Evolutionary conservation across 2,888 invertebrate genomes (phyloP).

Genomic region (Caenorhabditis parvicauda): DNA sequence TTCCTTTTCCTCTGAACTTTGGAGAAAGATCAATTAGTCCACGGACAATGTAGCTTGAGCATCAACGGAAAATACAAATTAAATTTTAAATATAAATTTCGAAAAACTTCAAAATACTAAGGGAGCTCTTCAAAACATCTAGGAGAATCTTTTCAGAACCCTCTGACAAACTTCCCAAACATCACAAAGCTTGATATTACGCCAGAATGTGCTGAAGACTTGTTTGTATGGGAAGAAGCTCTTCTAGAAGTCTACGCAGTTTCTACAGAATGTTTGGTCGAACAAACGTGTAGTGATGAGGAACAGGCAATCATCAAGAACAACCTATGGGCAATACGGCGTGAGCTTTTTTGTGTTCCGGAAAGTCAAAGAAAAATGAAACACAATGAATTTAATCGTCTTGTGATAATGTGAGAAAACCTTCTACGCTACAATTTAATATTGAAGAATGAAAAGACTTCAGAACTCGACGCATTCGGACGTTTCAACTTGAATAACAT

Average conservation of each 20-base stretch:
- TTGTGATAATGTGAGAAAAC: background rate
- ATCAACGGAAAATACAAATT: too few species aligned
- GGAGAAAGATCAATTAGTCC: too few species aligned
- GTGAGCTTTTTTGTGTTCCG: background rate
- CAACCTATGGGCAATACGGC: slow-evolving; percentile 7
- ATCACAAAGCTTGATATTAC: too few species aligned
- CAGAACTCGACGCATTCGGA: slow-evolving; percentile 28
- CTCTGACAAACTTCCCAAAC: too few species aligned
- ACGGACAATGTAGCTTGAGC: too few species aligned
- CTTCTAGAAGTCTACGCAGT: background rate
- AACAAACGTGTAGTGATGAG: slow-evolving; percentile 2
- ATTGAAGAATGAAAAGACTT: background rate
- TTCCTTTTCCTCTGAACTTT: too few species aligned
- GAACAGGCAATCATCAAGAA: background rate
- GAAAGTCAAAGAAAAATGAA: background rate
- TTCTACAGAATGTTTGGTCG: slow-evolving; percentile 3
- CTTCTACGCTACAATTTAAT: background rate
- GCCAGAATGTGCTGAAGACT: slow-evolving; percentile 5
- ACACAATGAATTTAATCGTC: background rate
- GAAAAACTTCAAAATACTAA: too few species aligned
- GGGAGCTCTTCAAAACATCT: too few species aligned
- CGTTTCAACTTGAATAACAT: slow-evolving; percentile 17
- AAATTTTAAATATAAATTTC: too few species aligned
- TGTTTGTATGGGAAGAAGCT: slow-evolving; percentile 8
- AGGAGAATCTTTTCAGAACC: too few species aligned